phyloP scores from a whole-genome alignment of 1,140 invertebrate species.

The Dysdera silvatica region DNA sequence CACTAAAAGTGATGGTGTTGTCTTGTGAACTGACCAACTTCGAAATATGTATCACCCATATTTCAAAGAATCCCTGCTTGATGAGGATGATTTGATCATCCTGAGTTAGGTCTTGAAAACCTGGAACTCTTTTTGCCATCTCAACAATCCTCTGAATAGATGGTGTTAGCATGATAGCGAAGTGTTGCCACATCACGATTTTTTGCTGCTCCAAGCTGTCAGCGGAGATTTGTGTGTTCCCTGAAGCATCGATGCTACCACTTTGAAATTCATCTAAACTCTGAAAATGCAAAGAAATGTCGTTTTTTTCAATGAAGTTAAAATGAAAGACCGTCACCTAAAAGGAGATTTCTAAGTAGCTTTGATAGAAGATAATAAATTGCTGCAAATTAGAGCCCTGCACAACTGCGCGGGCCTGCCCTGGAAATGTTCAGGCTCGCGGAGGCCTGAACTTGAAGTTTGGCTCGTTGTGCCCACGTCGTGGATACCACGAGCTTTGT shows the following conservation, averaged over 20 bases:
- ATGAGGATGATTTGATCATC: slow-evolving; percentile 90
- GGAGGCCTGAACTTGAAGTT: too few species aligned
- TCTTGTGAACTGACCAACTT: slow-evolving; percentile 63
- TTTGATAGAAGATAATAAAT: too few species aligned
- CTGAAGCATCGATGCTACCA: slow-evolving; percentile 16
- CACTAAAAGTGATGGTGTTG: slow-evolving; percentile 73
- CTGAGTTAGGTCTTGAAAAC: slow-evolving; percentile 76
- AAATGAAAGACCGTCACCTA: neutral
- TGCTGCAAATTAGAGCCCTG: too few species aligned
- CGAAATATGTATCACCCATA: slow-evolving; percentile 83
- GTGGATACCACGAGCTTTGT: too few species aligned
- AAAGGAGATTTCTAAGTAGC: neutral
- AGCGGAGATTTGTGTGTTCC: slow-evolving; percentile 27
- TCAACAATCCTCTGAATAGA: slow-evolving; percentile 85
- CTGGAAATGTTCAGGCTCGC: too few species aligned
- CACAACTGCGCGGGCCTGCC: too few species aligned
- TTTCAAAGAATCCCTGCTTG: slow-evolving; percentile 92
- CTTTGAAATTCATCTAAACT: slow-evolving; percentile 37
- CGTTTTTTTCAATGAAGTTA: neutral
- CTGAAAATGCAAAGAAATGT: slow-evolving; percentile 30
- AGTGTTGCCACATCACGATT: slow-evolving; percentile 44
- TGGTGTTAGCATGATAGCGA: slow-evolving; percentile 51
- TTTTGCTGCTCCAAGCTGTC: slow-evolving; percentile 44
- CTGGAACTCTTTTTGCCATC: slow-evolving; percentile 84
- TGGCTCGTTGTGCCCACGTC: too few species aligned